Percentiles rank a stretch among this genome's conserved stretches.
Evolutionary conservation across 2,797 vertebrate species (phyloP).

Genomic region (Oreortyx pictus): DNA sequence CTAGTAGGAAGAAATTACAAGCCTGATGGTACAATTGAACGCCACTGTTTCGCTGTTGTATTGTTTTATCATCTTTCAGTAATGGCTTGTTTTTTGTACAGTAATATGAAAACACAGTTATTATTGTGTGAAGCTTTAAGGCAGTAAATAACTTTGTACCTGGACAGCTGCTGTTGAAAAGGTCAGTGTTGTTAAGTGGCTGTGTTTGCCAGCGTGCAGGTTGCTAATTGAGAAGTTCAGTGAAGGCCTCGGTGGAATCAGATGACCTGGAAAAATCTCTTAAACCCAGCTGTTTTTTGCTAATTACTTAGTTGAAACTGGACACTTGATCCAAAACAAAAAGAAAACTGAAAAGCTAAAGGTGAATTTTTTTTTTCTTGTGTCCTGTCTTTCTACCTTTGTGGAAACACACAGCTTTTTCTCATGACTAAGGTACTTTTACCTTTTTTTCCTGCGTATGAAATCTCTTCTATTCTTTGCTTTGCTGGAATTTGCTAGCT

Average conservation of each 20-base stretch:
- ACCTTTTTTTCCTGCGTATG: background rate
- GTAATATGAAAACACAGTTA: background rate
- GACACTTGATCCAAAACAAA: rapidly evolving
- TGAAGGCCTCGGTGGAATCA: background rate
- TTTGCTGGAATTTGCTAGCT: constrained; percentile 17
- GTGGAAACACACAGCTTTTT: background rate
- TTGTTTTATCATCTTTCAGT: background rate
- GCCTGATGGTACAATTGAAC: background rate
- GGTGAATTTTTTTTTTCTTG: rapidly evolving
- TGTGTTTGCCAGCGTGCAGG: background rate
- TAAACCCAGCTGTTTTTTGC: background rate
- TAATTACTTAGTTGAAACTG: background rate
- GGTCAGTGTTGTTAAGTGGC: background rate
- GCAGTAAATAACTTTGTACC: background rate
- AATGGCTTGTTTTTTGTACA: background rate
- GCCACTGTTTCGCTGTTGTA: background rate
- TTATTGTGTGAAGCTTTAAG: background rate
- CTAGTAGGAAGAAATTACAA: background rate
- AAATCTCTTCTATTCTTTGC: background rate
- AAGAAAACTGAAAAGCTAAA: rapidly evolving
- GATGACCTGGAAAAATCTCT: background rate
- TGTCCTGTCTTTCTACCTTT: background rate
- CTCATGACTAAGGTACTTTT: rapidly evolving
- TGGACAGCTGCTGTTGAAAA: background rate
- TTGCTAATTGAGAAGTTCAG: background rate